Conservation (phyloP, 2,113 vertebrate genomes). For the Patagioenas fasciata region DNA sequence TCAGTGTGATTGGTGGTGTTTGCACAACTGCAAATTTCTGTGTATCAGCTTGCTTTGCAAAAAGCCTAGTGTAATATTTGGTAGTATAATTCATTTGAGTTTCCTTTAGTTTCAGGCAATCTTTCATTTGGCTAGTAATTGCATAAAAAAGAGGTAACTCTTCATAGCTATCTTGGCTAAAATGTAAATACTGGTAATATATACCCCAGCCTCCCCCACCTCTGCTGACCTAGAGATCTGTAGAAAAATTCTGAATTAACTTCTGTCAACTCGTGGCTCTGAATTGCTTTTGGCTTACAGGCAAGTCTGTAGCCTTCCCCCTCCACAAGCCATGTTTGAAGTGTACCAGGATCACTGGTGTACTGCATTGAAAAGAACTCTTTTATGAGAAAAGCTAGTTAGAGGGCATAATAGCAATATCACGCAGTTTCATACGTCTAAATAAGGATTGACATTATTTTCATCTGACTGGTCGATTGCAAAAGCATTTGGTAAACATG, state of each 20-base stretch:
- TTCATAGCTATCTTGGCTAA: not conserved
- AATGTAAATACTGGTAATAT: not conserved
- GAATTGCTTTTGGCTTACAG: not conserved
- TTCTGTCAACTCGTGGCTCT: not conserved
- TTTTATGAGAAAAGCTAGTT: not conserved
- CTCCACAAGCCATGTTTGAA: not conserved
- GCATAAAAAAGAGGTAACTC: not conserved
- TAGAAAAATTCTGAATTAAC: not conserved
- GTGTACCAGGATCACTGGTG: not conserved
- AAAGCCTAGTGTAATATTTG: not conserved
- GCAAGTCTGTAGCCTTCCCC: accelerated
- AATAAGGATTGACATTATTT: not conserved
- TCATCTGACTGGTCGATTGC: not conserved
- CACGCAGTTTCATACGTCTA: not conserved
- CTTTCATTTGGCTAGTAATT: not conserved
- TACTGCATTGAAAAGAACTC: not conserved
- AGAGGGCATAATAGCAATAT: not conserved
- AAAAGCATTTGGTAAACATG: not conserved
- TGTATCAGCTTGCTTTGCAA: not conserved
- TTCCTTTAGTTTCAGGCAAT: not conserved
- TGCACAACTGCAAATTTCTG: not conserved
- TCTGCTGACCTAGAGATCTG: not conserved
- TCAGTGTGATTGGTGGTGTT: not conserved
- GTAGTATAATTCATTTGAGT: not conserved
- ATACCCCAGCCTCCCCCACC: not conserved